A percentile compares a stretch with the other conserved stretches of the same genome.
Evolutionary conservation across 2,797 vertebrate genomes (phyloP).

Genomic region (Philypnodon macrostomus): DNA sequence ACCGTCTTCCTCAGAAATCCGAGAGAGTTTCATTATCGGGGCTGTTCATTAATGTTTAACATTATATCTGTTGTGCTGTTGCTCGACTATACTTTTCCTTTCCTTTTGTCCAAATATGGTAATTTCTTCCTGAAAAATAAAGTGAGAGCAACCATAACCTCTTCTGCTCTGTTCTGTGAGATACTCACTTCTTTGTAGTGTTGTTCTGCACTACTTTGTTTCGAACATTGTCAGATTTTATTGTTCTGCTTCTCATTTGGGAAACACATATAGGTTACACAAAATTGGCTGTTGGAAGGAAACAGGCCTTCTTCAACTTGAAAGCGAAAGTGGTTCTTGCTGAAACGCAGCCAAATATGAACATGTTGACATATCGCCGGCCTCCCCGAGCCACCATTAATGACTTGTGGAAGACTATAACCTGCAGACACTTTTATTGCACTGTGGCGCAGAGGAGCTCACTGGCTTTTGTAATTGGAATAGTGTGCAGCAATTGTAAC

Average conservation of each 20-base stretch:
- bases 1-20: too few species aligned
- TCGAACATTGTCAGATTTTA: conserved; percentile 9
- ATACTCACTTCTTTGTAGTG: neutral
- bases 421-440: conserved; percentile 44
- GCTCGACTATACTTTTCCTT: neutral
- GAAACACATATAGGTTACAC: conserved; percentile 6
- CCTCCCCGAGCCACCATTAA: conserved; percentile 16
- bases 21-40: too few species aligned
- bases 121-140: neutral
- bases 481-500: conserved; percentile 25
- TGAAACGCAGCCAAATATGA: conserved; percentile 17
- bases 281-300: conserved; percentile 6
- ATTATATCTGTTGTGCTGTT: too few species aligned
- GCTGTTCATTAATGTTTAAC: too few species aligned
- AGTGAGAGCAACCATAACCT: neutral
- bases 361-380: conserved; percentile 19
- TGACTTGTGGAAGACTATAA: conserved; percentile 26
- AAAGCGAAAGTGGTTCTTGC: neutral
- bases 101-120: neutral
- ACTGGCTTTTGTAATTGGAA: conserved; percentile 36
- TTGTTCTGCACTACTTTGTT: neutral
- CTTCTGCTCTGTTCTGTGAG: neutral
- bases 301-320: neutral
- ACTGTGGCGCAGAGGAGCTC: conserved; percentile 24
- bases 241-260: conserved; percentile 4